Base-by-base conservation (phyloP, 2,888 invertebrate species). In the Caenorhabditis afra region DNA sequence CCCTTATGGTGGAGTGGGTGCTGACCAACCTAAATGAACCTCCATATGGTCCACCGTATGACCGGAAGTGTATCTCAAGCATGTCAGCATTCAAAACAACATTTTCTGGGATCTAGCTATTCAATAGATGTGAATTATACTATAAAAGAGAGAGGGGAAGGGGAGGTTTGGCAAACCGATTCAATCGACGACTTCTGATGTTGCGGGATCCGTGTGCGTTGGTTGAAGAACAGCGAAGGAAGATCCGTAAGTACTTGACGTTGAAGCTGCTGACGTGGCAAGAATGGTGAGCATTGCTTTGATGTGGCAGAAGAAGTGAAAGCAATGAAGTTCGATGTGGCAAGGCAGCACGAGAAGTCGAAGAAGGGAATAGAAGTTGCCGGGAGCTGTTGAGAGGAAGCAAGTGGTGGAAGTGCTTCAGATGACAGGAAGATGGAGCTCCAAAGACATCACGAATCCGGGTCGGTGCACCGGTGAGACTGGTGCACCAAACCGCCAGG, bases 1-100 rank as follows among this genome's bases (percentile, higher is more conserved):
- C 59, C 39, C 35, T 50, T 50, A 62, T 68, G 76, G 50, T 68
- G 68, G 23, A 37, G 45, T 76, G 76, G 39, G 44, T 35, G 62
- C 64, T 64, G 29, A 52, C 67, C 76, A 76, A 68, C 68, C 37
- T 44, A 47, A 76, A 50, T 58, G 67, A 76, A 76, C 76, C 76
- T 79, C 79, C 79, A 79, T 79, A 58, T 79, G 79, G 79, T 79
- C 79, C 79, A 79, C 79, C 79, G 79, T 79, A 79, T 79, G 79
- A 79, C 79, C 79, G 79, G 79, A 79, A 79, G 79, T 79, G 68
- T 76, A 68, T 37, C 67, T 76, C 58, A 50, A 64, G 68, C 64
- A 68, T 70, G 67, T 37, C 39, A 76, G 58, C 76, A 76, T 52
- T 64, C 67, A 76, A 53, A 68, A 66, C 74, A 22, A 52, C 74